Evolutionary conservation across 1,140 invertebrate species (phyloP), one percentile per base, ranked within the genome.

Genomic region (Drosophila ogumai): DNA sequence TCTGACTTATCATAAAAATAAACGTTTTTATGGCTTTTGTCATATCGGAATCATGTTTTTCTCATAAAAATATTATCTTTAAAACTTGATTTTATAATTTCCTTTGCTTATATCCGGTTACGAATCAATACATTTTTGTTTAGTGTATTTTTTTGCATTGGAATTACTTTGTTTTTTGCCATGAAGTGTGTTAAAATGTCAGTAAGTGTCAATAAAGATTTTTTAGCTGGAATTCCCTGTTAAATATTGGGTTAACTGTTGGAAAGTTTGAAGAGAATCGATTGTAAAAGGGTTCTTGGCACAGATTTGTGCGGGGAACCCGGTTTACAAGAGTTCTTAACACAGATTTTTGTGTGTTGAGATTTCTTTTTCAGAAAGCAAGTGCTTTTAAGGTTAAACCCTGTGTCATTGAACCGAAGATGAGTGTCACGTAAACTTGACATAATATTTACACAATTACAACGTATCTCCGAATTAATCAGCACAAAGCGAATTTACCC

Each of bases 241-340:
- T 55, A 78, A 78, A 78, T 78, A 69, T 72, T 69, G 65, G 65
- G 54, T 69, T 78, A 78, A 78, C 75, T 52, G 75, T 79, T 72
- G 36, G 57, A 71, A 69, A 61, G 47, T 50, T 54, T 19, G 13
- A 63, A 22, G 32, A 34, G 28, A 67, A 61, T 41, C 43, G 64
- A 43, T 68, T 10, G 38, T 55, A 12, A 59, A 75, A 58, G 64
- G 55, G 60, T 75, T 58, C 61, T 59, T 44, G 36, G 22, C 68
- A 40, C 55, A 68, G 49, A 54, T 76, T 59, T 34, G 17, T 25
- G 25, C 3, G 3, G 13, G 50, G 17, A 54, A 17, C 28, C 2
- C 28, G 10, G 17, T 13, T 52, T 8, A 7, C 12, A 75, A 58
- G 56, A 74, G 60, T 65, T 58, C 63, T 59, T 57, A 36, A 31